Evolutionary conservation across 2,113 vertebrate species (phyloP).

Genomic region (Tragelaphus buxtoni): DNA sequence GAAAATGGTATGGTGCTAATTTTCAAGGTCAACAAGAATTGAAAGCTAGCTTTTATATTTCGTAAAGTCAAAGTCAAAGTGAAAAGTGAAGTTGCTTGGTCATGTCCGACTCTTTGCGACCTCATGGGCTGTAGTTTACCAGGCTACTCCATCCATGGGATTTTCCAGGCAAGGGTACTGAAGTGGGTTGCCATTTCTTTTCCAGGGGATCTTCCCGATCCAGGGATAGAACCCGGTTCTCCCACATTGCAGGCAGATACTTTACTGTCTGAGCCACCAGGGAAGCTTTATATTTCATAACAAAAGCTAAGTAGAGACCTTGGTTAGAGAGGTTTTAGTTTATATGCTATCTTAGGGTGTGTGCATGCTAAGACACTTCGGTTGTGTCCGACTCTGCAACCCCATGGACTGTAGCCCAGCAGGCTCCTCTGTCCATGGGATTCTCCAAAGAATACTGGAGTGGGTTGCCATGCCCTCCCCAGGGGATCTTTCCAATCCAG

Average conservation of each 20-base stretch:
- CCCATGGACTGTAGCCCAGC: neutral
- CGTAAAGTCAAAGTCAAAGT: neutral
- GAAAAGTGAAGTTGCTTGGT: neutral
- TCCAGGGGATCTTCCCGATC: neutral
- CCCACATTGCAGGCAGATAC: neutral
- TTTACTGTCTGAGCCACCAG: neutral
- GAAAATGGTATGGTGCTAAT: neutral
- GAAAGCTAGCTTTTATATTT: conserved; percentile 15
- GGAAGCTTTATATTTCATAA: neutral
- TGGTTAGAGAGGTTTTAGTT: neutral
- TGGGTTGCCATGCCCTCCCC: neutral
- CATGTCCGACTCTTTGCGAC: neutral
- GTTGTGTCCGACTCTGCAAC: neutral
- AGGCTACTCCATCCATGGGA: neutral
- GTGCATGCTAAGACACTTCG: neutral
- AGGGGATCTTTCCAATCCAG: neutral
- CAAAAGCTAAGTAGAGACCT: neutral
- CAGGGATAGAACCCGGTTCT: neutral
- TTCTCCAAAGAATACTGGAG: neutral
- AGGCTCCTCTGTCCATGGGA: neutral
- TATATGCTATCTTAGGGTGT: neutral
- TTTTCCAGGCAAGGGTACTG: neutral
- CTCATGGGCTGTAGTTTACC: neutral
- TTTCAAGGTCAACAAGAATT: conserved; percentile 6
- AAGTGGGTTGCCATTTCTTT: neutral